Conservation (phyloP, 2,113 vertebrate species). For the Onychorhynchus coronatus region DNA sequence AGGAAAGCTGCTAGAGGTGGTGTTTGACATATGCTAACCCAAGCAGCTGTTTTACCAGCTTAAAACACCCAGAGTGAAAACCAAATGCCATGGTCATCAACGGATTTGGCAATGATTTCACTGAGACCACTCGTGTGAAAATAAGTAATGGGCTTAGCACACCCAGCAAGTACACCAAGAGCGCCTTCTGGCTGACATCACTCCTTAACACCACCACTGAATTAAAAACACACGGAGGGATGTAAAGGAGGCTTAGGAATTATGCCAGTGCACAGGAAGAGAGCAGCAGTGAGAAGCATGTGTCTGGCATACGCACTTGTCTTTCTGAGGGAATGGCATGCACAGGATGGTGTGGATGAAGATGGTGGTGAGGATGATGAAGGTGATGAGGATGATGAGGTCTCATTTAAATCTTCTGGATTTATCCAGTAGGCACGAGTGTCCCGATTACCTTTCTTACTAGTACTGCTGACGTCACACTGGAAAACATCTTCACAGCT, state of each 20-base stretch:
- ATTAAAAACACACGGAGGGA: not conserved
- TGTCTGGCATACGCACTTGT: conserved; percentile 81
- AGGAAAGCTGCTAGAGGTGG: not conserved
- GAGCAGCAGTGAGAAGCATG: conserved; percentile 1
- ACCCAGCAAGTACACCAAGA: not conserved
- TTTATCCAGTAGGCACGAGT: conserved; percentile 93
- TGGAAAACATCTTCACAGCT: conserved; percentile 83
- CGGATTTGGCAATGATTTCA: not conserved
- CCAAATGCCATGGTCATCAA: not conserved
- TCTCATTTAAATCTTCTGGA: conserved; percentile 74
- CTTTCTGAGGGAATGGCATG: conserved; percentile 77
- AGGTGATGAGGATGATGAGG: conserved; percentile 67
- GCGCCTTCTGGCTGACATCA: not conserved
- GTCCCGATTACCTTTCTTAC: conserved; percentile 90
- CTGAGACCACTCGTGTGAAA: not conserved
- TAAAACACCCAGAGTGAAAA: not conserved
- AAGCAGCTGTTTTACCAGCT: not conserved
- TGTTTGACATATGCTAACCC: not conserved
- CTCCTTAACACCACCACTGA: not conserved
- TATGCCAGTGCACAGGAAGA: conserved; percentile 12
- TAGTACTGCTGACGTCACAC: conserved; percentile 73
- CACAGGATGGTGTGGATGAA: conserved; percentile 72
- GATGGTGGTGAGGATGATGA: conserved; percentile 69
- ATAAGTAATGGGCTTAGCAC: not conserved
- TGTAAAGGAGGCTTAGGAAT: not conserved